Conservation (phyloP, 2,888 invertebrate species). For the Torymus texanus region DNA sequence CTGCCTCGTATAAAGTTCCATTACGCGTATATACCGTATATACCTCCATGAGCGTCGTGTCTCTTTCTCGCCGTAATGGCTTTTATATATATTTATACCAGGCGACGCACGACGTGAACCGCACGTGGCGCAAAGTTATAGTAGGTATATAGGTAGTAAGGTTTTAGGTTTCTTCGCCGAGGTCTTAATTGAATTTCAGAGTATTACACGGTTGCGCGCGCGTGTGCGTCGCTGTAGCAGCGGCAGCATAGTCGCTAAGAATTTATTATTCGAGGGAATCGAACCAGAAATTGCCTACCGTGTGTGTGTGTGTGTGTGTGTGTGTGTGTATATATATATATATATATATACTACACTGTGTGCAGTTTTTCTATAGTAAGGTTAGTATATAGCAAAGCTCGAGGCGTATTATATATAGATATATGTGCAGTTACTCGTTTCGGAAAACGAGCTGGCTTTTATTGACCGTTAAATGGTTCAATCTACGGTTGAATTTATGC, state of each 20-base stretch:
- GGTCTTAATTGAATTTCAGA: conserved; percentile 54
- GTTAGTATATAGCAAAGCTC: not conserved
- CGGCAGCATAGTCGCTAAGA: not conserved
- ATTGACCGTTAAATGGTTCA: not conserved
- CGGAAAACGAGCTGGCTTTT: not conserved
- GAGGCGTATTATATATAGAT: no score
- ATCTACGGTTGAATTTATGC: conserved; percentile 5
- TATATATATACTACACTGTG: not conserved
- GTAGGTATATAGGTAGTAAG: not conserved
- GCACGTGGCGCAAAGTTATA: no score
- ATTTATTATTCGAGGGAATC: conserved; percentile 29
- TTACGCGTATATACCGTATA: conserved; percentile 63
- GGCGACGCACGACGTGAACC: no score
- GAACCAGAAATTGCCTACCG: not conserved
- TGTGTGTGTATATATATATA: no score
- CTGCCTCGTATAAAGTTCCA: conserved; percentile 67
- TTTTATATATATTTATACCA: conserved; percentile 35
- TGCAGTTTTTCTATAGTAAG: not conserved
- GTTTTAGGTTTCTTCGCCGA: conserved; percentile 25
- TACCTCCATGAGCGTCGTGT: conserved; percentile 55
- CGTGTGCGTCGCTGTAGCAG: no score
- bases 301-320: no score
- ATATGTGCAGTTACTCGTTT: no score
- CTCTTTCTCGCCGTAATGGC: conserved; percentile 36
- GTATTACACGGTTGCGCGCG: not conserved